Base-by-base conservation (phyloP, 2,113 vertebrate genomes). In the Hylia prasina region DNA sequence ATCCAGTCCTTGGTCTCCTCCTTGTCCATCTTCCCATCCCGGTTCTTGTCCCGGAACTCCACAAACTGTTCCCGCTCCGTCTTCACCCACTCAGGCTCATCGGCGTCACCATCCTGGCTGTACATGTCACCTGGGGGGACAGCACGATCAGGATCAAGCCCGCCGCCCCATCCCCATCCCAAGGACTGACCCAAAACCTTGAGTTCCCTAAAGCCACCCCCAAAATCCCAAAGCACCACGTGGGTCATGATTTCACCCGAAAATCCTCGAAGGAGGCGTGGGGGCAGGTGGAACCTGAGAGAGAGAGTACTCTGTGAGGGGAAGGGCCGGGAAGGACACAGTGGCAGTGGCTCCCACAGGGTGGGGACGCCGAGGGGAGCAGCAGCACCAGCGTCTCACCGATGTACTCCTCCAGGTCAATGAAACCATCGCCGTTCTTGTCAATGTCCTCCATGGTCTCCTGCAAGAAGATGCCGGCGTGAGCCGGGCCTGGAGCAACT, bases 371-470 rank as follows among this genome's bases (percentile, higher is more conserved):
- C 0, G 56, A 42, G 56, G 42, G 71, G 47, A 37, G 71, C 16
- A 28, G 47, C 22, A 33, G 61, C n/a, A n/a, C 4, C 15, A 3
- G 47, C 0, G 4, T 8, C 94, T 98, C 94, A 99, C 99, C 99
- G 6, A 99, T 99, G 94, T 99, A 99, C 44, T 99, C 99, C 50
- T 99, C 98, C 64, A 99, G 93, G 88, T 99, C 98, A 19, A 99
- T 99, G 96, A 99, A 98, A 18, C 99, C 99, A 37, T 99, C 99
- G 7, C 98, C 98, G 28, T 99, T 98, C 97, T 99, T 99, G 97
- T 99, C 99, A 19, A 99, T 99, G 96, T 99, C 99, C 73, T 99
- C 99, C 95, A 99, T 99, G 1, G 99, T 99, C 96, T 99, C 99
- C 99, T 99, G 77, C 51, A 33, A 7, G 87, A 39, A 33, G 13